Conservation (phyloP, 2,113 vertebrate genomes). For the Mormyrus iriodes region DNA sequence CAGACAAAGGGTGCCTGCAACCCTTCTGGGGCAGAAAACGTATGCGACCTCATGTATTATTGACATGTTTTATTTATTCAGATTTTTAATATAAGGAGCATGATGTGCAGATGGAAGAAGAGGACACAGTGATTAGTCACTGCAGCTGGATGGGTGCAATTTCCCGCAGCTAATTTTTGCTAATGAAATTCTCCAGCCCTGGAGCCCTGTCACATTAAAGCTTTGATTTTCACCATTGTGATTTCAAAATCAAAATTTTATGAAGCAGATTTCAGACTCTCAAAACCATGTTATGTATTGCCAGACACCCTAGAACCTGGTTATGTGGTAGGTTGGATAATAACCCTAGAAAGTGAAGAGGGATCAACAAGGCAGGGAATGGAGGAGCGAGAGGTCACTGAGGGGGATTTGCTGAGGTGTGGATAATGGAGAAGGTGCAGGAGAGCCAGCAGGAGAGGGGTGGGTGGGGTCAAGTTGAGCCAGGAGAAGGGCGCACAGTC, state of each 20-base stretch:
- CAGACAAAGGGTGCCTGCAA: neutral
- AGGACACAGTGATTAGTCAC: neutral
- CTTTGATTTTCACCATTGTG: neutral
- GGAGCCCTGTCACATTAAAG: neutral
- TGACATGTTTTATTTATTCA: neutral
- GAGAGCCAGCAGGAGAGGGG: neutral
- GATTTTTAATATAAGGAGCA: neutral
- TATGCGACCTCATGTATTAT: neutral
- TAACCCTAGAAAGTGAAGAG: neutral
- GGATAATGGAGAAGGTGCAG: neutral
- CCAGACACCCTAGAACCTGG: neutral
- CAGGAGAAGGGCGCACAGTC: neutral
- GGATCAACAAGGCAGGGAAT: neutral
- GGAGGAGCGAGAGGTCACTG: neutral
- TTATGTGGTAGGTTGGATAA: neutral
- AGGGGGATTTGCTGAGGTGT: neutral
- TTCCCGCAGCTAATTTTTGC: neutral
- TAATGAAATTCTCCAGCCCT: neutral
- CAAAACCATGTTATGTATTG: neutral
- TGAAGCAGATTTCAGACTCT: neutral
- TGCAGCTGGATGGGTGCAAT: neutral
- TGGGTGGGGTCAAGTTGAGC: neutral
- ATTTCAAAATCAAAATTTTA: neutral
- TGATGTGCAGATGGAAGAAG: neutral
- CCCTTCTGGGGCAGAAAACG: neutral